Conservation (phyloP, 2,113 vertebrate species). For the Hipposideros armiger region DNA sequence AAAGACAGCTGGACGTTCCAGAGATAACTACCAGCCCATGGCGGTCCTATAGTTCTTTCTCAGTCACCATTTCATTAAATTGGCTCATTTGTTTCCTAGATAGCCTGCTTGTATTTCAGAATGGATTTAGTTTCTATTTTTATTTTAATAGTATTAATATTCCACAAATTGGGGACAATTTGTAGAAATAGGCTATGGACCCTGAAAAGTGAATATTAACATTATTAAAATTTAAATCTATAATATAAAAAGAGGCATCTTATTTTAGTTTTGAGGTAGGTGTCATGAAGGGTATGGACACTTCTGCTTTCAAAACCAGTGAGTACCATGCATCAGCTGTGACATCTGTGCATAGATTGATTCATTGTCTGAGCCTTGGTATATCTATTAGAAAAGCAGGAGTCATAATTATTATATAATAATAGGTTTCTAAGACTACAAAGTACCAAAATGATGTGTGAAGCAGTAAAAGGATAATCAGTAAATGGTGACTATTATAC, state of each 20-base stretch:
- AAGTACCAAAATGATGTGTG: too few species aligned
- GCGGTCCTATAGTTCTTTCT: neutral
- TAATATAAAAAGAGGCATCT: neutral
- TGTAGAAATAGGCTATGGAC: constrained; percentile 28
- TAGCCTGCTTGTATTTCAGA: neutral
- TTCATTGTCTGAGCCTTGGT: neutral
- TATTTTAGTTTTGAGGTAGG: neutral
- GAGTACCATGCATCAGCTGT: neutral
- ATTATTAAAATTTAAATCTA: neutral
- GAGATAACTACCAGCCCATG: constrained; percentile 54
- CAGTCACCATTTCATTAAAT: constrained; percentile 70
- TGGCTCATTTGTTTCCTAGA: neutral
- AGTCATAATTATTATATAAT: neutral
- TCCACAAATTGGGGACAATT: constrained; percentile 5
- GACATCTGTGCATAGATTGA: neutral
- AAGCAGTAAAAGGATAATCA: neutral
- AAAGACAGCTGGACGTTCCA: neutral
- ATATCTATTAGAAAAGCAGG: neutral
- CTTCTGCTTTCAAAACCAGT: neutral
- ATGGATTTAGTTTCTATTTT: constrained; percentile 13
- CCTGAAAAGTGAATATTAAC: constrained; percentile 38
- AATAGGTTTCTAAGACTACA: neutral
- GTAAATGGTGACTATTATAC: neutral
- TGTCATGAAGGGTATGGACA: neutral
- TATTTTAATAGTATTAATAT: constrained; percentile 64